These are phyloP conservation scores for Excalfactoria chinensis DNA, from an alignment of 2,113 vertebrate genomes.

Conservation along the genomic window DNA sequence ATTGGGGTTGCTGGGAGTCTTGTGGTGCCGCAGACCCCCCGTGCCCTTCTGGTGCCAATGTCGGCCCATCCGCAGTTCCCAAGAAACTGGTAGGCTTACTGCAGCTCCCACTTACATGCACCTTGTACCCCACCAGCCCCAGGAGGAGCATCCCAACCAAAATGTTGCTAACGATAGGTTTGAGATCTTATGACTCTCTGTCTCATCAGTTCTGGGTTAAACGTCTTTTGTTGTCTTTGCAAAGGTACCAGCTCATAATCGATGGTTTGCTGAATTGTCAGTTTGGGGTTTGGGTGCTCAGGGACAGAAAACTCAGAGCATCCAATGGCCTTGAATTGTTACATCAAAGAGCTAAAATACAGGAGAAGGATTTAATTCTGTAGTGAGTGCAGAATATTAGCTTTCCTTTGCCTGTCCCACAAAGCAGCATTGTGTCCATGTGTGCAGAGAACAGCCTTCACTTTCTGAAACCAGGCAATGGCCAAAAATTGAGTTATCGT, in stretches of 20 bases:
- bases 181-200: not conserved
- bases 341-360: not conserved
- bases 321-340: not conserved
- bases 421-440: not conserved
- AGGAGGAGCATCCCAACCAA: not conserved
- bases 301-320: not conserved
- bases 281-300: not conserved
- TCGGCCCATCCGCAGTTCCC: accelerated
- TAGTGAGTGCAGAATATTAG: accelerated
- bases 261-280: accelerated
- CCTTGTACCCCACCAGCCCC: not conserved
- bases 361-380: not conserved
- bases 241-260: not conserved
- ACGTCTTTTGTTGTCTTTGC: not conserved
- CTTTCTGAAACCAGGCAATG: not conserved
- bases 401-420: not conserved
- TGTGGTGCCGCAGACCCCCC: accelerated
- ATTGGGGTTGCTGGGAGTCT: accelerated
- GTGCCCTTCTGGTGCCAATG: accelerated
- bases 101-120: not conserved
- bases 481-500: not conserved
- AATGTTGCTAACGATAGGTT: not conserved
- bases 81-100: not conserved
- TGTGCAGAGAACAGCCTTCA: not conserved
- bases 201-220: not conserved